These are phyloP conservation scores for Acheta domesticus DNA, from an alignment of 2,888 invertebrate genomes.

Conservation along the genomic window DNA sequence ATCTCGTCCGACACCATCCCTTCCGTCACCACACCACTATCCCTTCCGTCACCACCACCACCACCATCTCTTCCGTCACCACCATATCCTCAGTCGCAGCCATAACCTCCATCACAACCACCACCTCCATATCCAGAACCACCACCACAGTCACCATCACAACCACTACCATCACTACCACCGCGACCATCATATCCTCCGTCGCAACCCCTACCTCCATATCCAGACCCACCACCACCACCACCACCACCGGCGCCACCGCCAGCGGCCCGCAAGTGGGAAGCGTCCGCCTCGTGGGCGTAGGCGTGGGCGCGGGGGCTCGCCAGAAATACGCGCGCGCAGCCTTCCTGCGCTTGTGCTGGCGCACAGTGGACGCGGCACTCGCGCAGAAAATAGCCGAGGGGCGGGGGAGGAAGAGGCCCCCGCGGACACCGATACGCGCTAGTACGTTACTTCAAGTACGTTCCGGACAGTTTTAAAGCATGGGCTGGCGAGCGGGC, in stretches of 20 bases:
- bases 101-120: too few species aligned
- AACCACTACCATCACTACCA: too few species aligned
- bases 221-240: not conserved
- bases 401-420: too few species aligned
- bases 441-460: too few species aligned
- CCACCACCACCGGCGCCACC: not conserved
- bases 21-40: not conserved
- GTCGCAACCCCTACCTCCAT: not conserved
- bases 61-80: too few species aligned
- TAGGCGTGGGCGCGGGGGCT: not conserved
- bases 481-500: too few species aligned
- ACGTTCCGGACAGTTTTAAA: too few species aligned
- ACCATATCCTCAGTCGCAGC: too few species aligned
- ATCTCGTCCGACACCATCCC: accelerated
- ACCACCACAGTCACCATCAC: too few species aligned
- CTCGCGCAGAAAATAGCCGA: not conserved
- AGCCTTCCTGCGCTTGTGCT: not conserved
- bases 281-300: not conserved
- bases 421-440: too few species aligned
- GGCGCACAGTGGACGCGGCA: not conserved
- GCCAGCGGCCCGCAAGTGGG: not conserved
- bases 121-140: too few species aligned
- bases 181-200: too few species aligned
- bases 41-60: not conserved
- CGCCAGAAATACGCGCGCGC: not conserved